A percentile compares a stretch with the other conserved stretches of the same genome.
Evolutionary conservation across 1,140 invertebrate genomes (phyloP).

Genomic region (Drosophila tristis): DNA sequence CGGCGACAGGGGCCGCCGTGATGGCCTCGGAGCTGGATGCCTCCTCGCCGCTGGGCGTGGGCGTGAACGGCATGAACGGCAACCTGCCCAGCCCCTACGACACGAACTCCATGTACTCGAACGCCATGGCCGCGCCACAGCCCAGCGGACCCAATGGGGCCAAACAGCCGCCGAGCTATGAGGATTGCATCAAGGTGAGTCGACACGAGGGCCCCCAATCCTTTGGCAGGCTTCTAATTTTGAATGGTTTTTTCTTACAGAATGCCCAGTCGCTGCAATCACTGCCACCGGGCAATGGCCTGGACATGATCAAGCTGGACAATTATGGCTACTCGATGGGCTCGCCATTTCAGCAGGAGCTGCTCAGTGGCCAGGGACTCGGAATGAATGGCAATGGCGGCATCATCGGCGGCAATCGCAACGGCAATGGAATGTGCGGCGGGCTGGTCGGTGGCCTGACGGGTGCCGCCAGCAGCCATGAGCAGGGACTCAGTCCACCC

Average conservation of each 20-base stretch:
- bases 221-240: neutral
- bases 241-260: slow-evolving; percentile 40
- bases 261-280: slow-evolving; percentile 85
- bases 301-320: slow-evolving; percentile 84
- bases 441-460: slow-evolving; percentile 48
- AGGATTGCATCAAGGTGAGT: slow-evolving; percentile 92
- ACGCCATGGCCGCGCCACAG: slow-evolving; percentile 88
- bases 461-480: slow-evolving; percentile 62
- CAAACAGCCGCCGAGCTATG: slow-evolving; percentile 93
- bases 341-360: slow-evolving; percentile 87
- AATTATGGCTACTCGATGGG: slow-evolving; percentile 86
- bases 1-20: slow-evolving; percentile 85
- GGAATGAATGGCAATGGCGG: slow-evolving; percentile 31
- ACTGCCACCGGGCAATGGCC: slow-evolving; percentile 60
- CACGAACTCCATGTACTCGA: slow-evolving; percentile 91
- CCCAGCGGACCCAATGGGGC: slow-evolving; percentile 84
- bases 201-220: neutral
- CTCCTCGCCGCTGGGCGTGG: slow-evolving; percentile 37
- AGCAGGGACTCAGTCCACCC: slow-evolving; percentile 88
- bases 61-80: slow-evolving; percentile 48
- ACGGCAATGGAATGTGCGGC: slow-evolving; percentile 79
- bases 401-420: slow-evolving; percentile 51
- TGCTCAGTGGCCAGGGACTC: slow-evolving; percentile 85
- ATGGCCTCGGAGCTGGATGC: slow-evolving; percentile 38
- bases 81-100: slow-evolving; percentile 91